These are phyloP conservation scores for Orientallactaga bullata DNA, from an alignment of 2,113 vertebrate genomes.

Conservation along the genomic window DNA sequence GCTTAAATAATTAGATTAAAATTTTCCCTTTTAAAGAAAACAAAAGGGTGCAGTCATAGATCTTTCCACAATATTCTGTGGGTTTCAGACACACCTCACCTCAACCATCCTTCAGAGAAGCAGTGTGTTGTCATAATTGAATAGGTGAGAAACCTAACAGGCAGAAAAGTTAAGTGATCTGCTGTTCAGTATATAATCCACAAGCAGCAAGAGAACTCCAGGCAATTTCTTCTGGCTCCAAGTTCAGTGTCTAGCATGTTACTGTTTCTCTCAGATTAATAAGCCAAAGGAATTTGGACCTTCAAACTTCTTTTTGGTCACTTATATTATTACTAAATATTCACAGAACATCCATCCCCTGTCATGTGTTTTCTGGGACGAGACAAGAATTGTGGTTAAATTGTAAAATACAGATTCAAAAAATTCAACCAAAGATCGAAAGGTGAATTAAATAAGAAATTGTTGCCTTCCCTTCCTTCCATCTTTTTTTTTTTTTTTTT, in stretches of 20 bases:
- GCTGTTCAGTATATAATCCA: not conserved
- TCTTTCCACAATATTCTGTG: not conserved
- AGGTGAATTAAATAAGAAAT: conserved; percentile 25
- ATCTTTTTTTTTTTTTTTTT: conserved; percentile 56
- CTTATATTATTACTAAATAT: conserved; percentile 1
- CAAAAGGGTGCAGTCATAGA: not conserved
- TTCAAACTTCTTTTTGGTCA: not conserved
- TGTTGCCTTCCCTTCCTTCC: not conserved
- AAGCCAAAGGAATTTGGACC: not conserved
- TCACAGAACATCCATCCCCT: not conserved
- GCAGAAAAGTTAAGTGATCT: not conserved
- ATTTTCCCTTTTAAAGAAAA: not conserved
- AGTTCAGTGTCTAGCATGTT: not conserved
- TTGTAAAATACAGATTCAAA: not conserved
- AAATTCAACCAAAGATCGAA: conserved; percentile 33
- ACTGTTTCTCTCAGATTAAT: not conserved
- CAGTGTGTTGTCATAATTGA: not conserved
- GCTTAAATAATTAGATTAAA: conserved; percentile 18
- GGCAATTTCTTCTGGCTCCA: not conserved
- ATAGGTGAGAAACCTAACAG: not conserved
- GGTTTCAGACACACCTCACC: not conserved
- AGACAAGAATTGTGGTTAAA: not conserved
- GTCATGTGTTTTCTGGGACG: not conserved
- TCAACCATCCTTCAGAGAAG: not conserved
- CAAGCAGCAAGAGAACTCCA: not conserved